phyloP scores from a whole-genome alignment of 2,113 vertebrate genomes.

The Phaethon lepturus region DNA sequence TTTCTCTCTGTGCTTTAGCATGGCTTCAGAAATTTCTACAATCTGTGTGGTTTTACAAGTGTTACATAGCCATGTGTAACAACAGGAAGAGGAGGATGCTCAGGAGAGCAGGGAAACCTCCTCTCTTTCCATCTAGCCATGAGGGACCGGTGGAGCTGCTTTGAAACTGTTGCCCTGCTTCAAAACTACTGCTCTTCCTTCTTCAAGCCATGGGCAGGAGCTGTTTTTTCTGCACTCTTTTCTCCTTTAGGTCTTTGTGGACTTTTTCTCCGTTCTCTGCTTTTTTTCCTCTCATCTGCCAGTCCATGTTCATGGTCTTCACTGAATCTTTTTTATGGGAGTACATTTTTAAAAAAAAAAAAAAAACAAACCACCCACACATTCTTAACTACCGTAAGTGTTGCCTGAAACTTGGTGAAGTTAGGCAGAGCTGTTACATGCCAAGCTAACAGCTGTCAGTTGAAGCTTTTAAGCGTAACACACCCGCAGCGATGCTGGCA shows the following conservation, averaged over 20 bases:
- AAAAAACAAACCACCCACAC: no score
- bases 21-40: background rate
- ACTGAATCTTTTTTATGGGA: background rate
- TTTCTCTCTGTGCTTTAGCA: background rate
- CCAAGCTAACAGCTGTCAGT: background rate
- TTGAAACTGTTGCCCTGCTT: background rate
- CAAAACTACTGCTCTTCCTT: background rate
- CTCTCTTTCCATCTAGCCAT: background rate
- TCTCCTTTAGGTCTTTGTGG: background rate
- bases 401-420: background rate
- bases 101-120: background rate
- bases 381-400: background rate
- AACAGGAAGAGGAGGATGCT: background rate
- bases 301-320: background rate
- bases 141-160: background rate
- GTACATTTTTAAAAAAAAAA: background rate
- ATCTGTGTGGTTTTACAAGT: background rate
- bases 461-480: background rate
- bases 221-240: background rate
- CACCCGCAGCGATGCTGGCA: background rate
- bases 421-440: background rate
- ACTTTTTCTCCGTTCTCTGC: background rate
- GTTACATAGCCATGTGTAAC: rapidly evolving
- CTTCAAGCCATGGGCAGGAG: background rate
- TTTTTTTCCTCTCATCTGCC: background rate